Conservation (phyloP, 2,113 vertebrate genomes). For the Hippolais icterina region DNA sequence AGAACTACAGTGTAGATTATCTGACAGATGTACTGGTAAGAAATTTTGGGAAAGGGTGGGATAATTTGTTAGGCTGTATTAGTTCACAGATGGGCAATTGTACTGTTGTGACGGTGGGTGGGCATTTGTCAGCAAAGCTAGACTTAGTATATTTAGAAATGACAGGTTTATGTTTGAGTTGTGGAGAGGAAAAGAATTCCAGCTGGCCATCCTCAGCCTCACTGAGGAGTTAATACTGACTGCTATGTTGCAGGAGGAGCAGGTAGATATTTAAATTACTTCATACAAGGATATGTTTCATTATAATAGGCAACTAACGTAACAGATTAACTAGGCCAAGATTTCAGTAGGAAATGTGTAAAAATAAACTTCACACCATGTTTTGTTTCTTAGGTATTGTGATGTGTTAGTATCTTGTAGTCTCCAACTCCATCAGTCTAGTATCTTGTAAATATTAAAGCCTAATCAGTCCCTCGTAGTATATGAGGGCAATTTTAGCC, state of each 20-base stretch:
- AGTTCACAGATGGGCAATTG: neutral
- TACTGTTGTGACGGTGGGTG: neutral
- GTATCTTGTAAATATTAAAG: neutral
- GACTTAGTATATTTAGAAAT: neutral
- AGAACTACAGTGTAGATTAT: constrained; percentile 92
- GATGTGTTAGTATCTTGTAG: neutral
- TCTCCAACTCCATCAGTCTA: neutral
- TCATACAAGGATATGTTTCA: neutral
- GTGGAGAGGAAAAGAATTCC: neutral
- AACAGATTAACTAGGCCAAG: neutral
- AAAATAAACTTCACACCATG: neutral
- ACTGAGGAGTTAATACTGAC: neutral
- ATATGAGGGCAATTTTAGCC: neutral
- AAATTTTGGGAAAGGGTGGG: neutral
- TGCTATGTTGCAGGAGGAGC: neutral
- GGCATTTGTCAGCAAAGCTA: neutral
- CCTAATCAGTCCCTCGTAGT: neutral
- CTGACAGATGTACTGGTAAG: constrained; percentile 96
- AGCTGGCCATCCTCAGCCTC: neutral
- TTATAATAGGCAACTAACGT: neutral
- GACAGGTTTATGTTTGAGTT: neutral
- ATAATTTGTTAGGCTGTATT: neutral
- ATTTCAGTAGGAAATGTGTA: neutral
- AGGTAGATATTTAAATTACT: neutral
- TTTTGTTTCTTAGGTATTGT: neutral